Percentiles rank a stretch among this genome's conserved stretches.
Conservation (phyloP, 2,113 vertebrate species). For the Urocynchramus pylzowi region DNA sequence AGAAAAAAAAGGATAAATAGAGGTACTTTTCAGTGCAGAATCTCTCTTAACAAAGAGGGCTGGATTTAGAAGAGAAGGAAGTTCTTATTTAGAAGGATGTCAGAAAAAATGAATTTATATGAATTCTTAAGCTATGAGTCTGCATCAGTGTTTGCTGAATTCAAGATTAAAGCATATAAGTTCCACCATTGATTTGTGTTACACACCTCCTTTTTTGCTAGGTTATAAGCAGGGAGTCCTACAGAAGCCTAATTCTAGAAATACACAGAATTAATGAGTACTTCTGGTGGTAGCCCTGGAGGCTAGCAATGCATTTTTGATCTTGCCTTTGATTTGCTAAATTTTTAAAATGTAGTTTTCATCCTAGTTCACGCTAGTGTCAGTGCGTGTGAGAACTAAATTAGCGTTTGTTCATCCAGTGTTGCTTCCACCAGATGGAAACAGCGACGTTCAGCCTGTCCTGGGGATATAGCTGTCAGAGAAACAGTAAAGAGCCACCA, state of each 20-base stretch:
- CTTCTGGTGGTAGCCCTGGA: not conserved
- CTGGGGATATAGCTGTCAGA: conserved; percentile 28
- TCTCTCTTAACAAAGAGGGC: not conserved
- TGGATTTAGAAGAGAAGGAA: not conserved
- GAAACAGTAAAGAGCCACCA: not conserved
- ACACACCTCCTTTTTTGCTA: not conserved
- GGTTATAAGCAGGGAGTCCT: not conserved
- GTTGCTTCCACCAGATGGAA: conserved; percentile 43
- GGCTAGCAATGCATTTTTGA: not conserved
- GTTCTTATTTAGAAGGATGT: not conserved
- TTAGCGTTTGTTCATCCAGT: not conserved
- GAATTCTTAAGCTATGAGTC: not conserved
- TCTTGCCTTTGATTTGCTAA: conserved; percentile 25
- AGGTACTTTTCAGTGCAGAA: not conserved
- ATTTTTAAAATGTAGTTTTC: conserved; percentile 26
- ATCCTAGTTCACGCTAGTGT: not conserved
- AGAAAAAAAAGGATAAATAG: not conserved
- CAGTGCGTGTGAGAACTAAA: conserved; percentile 6
- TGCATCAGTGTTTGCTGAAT: not conserved
- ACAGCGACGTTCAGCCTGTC: not conserved
- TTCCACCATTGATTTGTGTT: not conserved
- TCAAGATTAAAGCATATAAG: not conserved
- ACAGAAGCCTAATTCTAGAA: not conserved
- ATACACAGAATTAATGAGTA: not conserved
- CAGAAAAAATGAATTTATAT: not conserved